Percentiles rank a stretch among this genome's conserved stretches.
Conservation (phyloP, 2,797 vertebrate species). For the Crax fasciolata region DNA sequence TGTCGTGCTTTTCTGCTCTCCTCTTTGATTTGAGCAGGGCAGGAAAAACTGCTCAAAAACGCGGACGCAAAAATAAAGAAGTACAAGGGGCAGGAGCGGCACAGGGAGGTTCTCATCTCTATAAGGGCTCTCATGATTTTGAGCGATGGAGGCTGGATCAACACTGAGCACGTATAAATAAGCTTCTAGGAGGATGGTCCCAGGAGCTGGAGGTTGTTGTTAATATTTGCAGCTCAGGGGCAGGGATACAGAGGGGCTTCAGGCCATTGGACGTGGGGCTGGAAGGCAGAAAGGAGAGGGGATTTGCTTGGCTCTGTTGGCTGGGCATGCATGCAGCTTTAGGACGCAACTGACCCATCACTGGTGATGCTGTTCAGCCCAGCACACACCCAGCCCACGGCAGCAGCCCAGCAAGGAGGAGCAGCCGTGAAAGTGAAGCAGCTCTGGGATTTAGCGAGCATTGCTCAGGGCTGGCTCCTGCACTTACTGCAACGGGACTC, state of each 20-base stretch:
- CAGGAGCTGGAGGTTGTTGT: background rate
- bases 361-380: background rate
- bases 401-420: background rate
- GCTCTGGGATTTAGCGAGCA: background rate
- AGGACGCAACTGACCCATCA: background rate
- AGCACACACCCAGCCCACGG: background rate
- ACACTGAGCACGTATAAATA: slow-evolving; percentile 62
- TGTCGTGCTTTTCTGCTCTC: slow-evolving; percentile 36
- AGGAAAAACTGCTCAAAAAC: background rate
- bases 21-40: background rate
- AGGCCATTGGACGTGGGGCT: background rate
- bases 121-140: slow-evolving; percentile 13
- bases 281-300: background rate
- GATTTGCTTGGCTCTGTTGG: background rate
- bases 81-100: background rate
- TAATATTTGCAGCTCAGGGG: background rate
- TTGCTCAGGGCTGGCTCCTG: background rate
- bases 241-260: background rate
- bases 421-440: background rate
- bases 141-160: slow-evolving; percentile 54
- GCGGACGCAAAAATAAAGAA: background rate
- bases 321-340: background rate
- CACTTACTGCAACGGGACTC: background rate
- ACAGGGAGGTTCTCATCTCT: background rate
- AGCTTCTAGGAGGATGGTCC: background rate